A percentile compares a stretch with the other conserved stretches of the same genome.
Conservation (phyloP, 2,797 vertebrate species). For the Acridotheres tristis region DNA sequence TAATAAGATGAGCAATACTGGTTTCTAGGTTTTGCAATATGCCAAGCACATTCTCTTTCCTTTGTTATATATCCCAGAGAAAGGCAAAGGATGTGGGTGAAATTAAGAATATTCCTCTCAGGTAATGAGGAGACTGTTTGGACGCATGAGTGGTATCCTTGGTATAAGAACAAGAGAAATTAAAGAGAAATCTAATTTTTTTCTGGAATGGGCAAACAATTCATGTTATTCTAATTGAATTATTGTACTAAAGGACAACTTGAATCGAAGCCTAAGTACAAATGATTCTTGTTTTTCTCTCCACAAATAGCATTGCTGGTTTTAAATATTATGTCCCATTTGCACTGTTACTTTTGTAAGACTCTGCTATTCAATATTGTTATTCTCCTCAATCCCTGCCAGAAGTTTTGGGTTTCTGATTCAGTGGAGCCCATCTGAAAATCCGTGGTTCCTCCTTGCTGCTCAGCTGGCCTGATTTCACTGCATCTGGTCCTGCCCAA, state of each 20-base stretch:
- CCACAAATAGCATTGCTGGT: not conserved
- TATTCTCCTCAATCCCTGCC: not conserved
- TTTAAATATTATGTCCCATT: not conserved
- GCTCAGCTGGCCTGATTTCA: not conserved
- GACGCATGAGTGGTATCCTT: not conserved
- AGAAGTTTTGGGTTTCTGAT: not conserved
- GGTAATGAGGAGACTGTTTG: not conserved
- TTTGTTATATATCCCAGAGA: not conserved
- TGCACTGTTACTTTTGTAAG: not conserved
- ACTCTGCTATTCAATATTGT: not conserved
- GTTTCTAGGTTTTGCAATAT: not conserved
- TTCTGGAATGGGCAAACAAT: not conserved
- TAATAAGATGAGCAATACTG: not conserved
- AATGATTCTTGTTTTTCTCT: not conserved
- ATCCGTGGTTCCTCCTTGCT: not conserved
- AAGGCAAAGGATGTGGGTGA: not conserved
- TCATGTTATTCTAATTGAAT: not conserved
- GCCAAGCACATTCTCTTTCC: not conserved
- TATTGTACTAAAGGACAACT: not conserved
- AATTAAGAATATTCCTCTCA: not conserved
- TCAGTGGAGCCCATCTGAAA: not conserved
- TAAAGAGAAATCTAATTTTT: not conserved
- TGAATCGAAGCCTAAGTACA: not conserved
- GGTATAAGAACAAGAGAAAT: not conserved
- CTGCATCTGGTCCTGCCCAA: not conserved